Evolutionary conservation across 2,113 vertebrate genomes (phyloP).

Genomic region (Vombatus ursinus): DNA sequence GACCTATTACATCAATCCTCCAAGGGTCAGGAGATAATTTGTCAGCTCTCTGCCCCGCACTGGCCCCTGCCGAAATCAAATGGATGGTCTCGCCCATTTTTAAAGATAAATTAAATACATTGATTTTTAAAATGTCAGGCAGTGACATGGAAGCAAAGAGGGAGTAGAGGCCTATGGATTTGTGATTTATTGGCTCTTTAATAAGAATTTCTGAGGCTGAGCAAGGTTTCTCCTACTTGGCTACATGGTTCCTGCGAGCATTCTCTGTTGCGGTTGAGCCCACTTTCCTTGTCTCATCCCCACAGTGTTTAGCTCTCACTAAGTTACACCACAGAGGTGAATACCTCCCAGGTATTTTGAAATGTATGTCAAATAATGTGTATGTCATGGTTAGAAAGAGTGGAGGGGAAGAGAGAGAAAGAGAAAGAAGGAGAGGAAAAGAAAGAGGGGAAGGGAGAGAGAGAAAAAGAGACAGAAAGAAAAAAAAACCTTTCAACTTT

Average conservation of each 20-base stretch:
- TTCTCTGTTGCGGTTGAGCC: background rate
- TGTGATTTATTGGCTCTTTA: background rate
- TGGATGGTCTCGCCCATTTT: background rate
- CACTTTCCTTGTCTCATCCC: background rate
- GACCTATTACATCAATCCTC: background rate
- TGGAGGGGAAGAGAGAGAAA: background rate
- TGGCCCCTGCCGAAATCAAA: conserved; percentile 4
- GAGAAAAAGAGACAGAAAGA: too few species aligned
- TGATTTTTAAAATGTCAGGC: background rate
- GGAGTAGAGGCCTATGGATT: background rate
- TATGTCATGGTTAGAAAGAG: background rate
- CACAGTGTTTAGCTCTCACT: background rate
- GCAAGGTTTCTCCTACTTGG: background rate
- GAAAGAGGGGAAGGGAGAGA: background rate
- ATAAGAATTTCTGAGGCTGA: background rate
- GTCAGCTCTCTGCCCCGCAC: background rate
- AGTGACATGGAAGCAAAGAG: background rate
- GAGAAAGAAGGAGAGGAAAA: background rate
- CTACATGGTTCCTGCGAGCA: background rate
- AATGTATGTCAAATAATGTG: background rate
- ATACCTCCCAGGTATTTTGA: background rate
- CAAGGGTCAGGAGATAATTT: background rate
- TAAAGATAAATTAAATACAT: conserved; percentile 47
- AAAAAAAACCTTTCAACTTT: background rate
- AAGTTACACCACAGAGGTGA: background rate